Conservation (phyloP, 2,113 vertebrate genomes). For the Ailuropoda melanoleuca region DNA sequence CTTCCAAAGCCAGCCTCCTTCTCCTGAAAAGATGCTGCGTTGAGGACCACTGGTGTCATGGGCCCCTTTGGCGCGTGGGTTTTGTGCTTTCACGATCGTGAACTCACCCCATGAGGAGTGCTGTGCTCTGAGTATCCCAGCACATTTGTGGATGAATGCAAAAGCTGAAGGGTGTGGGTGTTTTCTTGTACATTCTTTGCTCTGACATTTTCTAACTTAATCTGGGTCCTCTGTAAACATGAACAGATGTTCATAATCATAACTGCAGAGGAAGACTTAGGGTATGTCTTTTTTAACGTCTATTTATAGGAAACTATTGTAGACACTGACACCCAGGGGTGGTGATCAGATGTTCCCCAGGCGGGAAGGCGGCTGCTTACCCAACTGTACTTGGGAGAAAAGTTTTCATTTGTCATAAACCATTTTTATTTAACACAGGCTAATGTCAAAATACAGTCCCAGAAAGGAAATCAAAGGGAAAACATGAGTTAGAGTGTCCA, state of each 20-base stretch:
- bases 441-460: neutral
- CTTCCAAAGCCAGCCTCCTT: neutral
- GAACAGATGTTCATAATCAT: conserved; percentile 50
- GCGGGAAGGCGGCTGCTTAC: neutral
- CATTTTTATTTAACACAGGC: conserved; percentile 12
- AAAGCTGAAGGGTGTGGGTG: neutral
- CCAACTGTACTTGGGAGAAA: neutral
- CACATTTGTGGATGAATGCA: neutral
- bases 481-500: neutral
- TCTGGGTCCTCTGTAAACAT: conserved; percentile 34
- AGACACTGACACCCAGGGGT: neutral
- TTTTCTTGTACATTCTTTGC: neutral
- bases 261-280: neutral
- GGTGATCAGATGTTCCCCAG: neutral
- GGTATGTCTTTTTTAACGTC: neutral
- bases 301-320: neutral
- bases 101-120: neutral
- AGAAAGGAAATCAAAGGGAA: neutral
- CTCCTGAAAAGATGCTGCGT: neutral
- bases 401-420: neutral
- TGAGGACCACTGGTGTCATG: neutral
- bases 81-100: neutral
- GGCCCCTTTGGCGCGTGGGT: neutral
- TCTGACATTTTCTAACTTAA: conserved; percentile 50
- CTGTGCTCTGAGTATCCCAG: neutral